Percentiles rank a stretch among this genome's conserved stretches.
These are phyloP conservation scores for Brachionus calyciflorus DNA, from an alignment of 1,140 invertebrate species.

Conservation along the genomic window DNA sequence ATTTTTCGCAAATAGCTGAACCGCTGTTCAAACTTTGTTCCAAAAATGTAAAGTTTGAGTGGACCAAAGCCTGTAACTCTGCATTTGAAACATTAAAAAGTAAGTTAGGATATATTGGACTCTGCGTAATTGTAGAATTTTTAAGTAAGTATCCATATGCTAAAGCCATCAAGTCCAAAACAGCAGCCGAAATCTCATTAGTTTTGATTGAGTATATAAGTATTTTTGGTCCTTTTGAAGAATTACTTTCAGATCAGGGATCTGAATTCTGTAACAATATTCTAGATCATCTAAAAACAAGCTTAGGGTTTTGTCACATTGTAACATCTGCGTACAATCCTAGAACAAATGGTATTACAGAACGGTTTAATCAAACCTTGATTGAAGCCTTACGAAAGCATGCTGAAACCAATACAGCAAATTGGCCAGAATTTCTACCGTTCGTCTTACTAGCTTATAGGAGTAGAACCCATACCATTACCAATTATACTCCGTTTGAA, in stretches of 20 bases:
- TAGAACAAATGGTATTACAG: constrained; percentile 2
- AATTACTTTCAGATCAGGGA: constrained; percentile 7
- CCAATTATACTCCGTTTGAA: no score
- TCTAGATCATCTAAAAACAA: constrained; percentile 1
- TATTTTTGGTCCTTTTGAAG: constrained; percentile 8
- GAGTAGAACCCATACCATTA: no score
- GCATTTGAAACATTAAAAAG: neutral
- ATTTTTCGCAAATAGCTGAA: no score
- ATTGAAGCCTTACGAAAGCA: neutral
- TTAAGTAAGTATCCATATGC: neutral
- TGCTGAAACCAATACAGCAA: no score
- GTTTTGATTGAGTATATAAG: no score
- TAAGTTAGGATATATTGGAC: neutral
- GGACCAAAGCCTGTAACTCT: neutral
- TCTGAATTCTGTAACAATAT: constrained; percentile 15
- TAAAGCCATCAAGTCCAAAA: neutral
- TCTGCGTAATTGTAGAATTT: constrained; percentile 11
- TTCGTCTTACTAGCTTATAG: no score
- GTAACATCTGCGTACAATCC: neutral
- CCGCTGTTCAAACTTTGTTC: no score
- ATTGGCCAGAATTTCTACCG: no score
- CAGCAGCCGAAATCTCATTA: neutral
- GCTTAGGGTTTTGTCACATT: neutral
- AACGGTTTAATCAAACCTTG: neutral
- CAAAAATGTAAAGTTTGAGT: no score